phyloP scores from a whole-genome alignment of 2,888 invertebrate species.

The Crematogaster levior region DNA sequence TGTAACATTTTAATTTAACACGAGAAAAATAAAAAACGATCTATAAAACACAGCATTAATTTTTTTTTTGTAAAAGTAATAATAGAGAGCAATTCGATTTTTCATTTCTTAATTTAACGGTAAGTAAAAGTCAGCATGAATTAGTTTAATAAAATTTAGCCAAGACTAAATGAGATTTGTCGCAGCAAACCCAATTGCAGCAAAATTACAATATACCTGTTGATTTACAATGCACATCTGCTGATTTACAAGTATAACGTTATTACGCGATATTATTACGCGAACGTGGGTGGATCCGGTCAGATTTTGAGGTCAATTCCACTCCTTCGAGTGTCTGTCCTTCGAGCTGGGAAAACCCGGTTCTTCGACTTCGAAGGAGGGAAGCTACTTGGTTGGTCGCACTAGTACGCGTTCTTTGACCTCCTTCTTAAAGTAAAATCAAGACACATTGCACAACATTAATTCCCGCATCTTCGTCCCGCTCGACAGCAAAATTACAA shows the following conservation, averaged over 20 bases:
- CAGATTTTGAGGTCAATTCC: constrained; percentile 30
- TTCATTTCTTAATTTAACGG: not conserved
- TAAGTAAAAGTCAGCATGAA: not conserved
- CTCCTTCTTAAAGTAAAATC: constrained; percentile 63
- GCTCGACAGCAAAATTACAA: constrained; percentile 28
- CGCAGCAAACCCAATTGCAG: not conserved
- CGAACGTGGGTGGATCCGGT: constrained; percentile 49
- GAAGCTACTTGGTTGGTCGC: constrained; percentile 7
- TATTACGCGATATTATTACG: constrained; percentile 1
- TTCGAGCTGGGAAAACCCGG: constrained; percentile 71
- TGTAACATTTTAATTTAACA: not conserved
- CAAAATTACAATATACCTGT: constrained; percentile 9
- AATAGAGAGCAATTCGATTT: not conserved
- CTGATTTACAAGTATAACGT: constrained; percentile 21
- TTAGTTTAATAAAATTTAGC: not conserved
- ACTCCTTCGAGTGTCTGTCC: constrained; percentile 58
- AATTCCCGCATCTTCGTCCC: constrained; percentile 20
- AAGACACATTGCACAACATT: constrained; percentile 62
- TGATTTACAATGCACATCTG: not conserved
- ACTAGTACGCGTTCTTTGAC: constrained; percentile 53
- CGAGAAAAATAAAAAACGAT: not conserved
- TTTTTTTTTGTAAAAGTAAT: not conserved
- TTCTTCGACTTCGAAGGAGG: constrained; percentile 27
- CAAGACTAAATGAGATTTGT: not conserved
- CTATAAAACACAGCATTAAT: not conserved